A percentile compares a stretch with the other conserved stretches of the same genome.
phyloP scores from a whole-genome alignment of 2,888 invertebrate genomes.

The Hetaerina titia region DNA sequence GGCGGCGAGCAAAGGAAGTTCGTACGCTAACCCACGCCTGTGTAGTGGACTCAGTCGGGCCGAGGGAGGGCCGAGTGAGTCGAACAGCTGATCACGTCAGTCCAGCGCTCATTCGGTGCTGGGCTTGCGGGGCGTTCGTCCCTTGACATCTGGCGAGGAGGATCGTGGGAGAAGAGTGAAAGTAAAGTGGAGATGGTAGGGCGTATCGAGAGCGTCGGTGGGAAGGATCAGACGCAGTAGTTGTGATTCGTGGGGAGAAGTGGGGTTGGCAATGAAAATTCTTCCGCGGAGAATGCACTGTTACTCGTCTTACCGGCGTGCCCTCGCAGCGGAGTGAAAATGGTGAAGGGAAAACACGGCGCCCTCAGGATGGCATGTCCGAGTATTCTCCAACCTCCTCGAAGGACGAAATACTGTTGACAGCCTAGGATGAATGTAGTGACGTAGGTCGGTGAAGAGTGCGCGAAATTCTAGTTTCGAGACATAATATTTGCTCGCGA shows the following conservation, averaged over 20 bases:
- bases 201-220: not conserved
- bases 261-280: not conserved
- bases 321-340: not conserved
- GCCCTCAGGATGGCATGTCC: slow-evolving; percentile 41
- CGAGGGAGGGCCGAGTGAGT: not conserved
- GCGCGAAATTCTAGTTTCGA: not conserved
- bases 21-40: not conserved
- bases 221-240: not conserved
- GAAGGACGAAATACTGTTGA: slow-evolving; percentile 44
- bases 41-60: not conserved
- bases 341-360: slow-evolving; percentile 30
- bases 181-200: not conserved
- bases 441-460: too few species aligned
- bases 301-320: not conserved
- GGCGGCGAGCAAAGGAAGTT: slow-evolving; percentile 57
- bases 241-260: not conserved
- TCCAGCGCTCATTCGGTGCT: not conserved
- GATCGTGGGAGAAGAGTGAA: slow-evolving; percentile 29
- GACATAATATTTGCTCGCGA: not conserved
- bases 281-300: not conserved
- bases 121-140: not conserved
- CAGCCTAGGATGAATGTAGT: not conserved
- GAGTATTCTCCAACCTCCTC: not conserved
- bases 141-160: slow-evolving; percentile 54
- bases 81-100: slow-evolving; percentile 45